phyloP scores from a whole-genome alignment of 2,888 invertebrate genomes.

The Caenorhabditis sp. region DNA sequence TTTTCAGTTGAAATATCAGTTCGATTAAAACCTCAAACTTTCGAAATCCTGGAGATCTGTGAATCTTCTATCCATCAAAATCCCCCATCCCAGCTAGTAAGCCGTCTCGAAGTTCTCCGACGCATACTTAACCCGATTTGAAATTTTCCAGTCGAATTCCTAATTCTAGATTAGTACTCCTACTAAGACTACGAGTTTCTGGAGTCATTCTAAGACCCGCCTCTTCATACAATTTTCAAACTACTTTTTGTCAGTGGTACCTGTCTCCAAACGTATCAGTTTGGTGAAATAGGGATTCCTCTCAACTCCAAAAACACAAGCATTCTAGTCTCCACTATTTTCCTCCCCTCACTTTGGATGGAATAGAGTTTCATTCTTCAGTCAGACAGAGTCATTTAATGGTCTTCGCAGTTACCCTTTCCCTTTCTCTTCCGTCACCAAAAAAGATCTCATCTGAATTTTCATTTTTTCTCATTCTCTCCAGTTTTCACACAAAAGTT shows the following conservation, averaged over 20 bases:
- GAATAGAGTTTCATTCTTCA: slow-evolving; percentile 5
- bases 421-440: slow-evolving; percentile 1
- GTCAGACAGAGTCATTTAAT: slow-evolving; percentile 9
- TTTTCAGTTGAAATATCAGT: too few species aligned
- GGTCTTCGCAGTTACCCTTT: not conserved
- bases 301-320: not conserved
- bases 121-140: not conserved
- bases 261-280: not conserved
- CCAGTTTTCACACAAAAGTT: slow-evolving; percentile 19
- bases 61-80: too few species aligned
- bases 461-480: slow-evolving; percentile 6
- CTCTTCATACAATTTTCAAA: not conserved
- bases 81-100: too few species aligned
- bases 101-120: not conserved
- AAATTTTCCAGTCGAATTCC: not conserved
- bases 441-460: not conserved
- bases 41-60: too few species aligned
- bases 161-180: slow-evolving; percentile 2
- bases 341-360: not conserved
- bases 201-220: not conserved
- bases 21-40: too few species aligned
- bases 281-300: not conserved
- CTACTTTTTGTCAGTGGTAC: not conserved
- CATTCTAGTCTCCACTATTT: not conserved
- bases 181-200: slow-evolving; percentile 20